Conservation (phyloP, 2,888 invertebrate genomes). For the Stenotaenia linearis region DNA sequence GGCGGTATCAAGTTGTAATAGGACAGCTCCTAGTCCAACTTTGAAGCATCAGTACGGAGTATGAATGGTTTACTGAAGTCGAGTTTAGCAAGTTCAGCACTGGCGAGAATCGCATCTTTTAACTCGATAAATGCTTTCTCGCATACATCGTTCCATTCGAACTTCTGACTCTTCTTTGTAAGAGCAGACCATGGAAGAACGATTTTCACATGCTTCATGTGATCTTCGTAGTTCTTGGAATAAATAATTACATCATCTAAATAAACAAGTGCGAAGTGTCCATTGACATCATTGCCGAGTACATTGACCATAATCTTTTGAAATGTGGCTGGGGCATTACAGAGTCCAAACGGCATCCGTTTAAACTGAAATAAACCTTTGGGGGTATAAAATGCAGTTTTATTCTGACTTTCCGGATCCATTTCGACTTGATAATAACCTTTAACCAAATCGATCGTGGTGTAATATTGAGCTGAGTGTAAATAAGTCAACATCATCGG, state of each 20-base stretch:
- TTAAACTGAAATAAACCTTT: background rate
- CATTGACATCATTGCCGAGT: background rate
- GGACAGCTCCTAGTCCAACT: background rate
- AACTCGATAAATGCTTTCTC: background rate
- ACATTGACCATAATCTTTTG: slow-evolving; percentile 42
- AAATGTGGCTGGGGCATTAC: slow-evolving; percentile 42
- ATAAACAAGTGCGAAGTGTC: background rate
- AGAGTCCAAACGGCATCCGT: background rate
- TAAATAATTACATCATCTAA: background rate
- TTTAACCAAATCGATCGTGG: background rate
- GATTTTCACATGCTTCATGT: background rate
- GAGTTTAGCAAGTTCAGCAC: background rate
- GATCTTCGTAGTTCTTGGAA: background rate
- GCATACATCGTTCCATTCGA: background rate
- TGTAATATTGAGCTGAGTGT: too few species aligned
- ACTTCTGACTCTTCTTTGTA: background rate
- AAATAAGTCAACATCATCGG: too few species aligned
- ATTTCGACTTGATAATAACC: background rate
- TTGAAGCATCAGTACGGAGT: background rate
- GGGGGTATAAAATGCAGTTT: background rate
- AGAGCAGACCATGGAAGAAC: background rate
- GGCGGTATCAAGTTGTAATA: background rate
- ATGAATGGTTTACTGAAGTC: background rate
- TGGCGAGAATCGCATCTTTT: background rate
- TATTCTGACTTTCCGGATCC: background rate